Evolutionary conservation across 2,113 vertebrate genomes (phyloP).

Genomic region (Zootoca vivipara): DNA sequence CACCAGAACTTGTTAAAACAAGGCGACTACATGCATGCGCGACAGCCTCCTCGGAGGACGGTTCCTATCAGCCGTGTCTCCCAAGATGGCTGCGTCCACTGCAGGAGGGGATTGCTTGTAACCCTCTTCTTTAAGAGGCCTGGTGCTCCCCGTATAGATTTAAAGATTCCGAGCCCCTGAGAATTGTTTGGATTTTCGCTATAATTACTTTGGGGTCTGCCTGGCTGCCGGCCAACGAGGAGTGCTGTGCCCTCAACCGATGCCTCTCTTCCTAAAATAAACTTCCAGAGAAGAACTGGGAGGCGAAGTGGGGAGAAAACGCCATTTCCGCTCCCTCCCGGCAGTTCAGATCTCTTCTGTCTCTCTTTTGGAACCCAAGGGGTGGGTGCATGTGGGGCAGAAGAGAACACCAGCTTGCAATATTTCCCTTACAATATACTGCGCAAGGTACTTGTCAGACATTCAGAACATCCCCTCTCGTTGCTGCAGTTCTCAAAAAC

Average conservation of each 20-base stretch:
- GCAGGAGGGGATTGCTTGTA: background rate
- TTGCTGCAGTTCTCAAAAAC: background rate
- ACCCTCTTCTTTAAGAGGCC: background rate
- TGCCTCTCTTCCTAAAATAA: constrained; percentile 3
- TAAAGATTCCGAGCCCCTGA: background rate
- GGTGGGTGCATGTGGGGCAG: background rate
- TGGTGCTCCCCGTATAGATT: background rate
- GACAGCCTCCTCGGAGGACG: background rate
- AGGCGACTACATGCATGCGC: background rate
- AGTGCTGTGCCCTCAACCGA: background rate
- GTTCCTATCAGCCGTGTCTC: background rate
- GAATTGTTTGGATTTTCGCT: background rate
- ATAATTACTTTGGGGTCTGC: background rate
- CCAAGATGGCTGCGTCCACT: background rate
- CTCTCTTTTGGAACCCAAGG: background rate
- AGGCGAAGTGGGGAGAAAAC: background rate
- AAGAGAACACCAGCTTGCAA: background rate
- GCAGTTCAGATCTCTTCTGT: background rate
- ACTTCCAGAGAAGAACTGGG: background rate
- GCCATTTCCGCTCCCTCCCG: background rate
- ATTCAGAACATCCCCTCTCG: background rate
- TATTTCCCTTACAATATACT: background rate
- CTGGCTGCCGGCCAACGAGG: background rate
- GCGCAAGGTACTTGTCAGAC: background rate
- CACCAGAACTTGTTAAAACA: background rate